Percentiles rank a stretch among this genome's conserved stretches.
phyloP scores from a whole-genome alignment of 1,140 invertebrate genomes.

The Philotrypesis tridentata region DNA sequence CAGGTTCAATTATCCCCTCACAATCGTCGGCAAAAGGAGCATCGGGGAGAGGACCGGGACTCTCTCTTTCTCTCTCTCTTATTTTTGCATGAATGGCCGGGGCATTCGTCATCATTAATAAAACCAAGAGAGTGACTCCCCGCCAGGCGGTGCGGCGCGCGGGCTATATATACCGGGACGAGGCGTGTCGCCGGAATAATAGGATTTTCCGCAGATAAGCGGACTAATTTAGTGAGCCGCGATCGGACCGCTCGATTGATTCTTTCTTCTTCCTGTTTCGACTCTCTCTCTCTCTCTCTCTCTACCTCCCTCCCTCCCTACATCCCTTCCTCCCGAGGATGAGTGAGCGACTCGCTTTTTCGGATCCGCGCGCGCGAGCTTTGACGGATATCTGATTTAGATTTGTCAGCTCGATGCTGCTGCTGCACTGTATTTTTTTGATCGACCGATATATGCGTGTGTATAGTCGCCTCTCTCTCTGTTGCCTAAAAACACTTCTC shows the following conservation, averaged over 20 bases:
- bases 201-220: conserved; percentile 49
- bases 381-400: conserved; percentile 37
- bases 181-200: conserved; percentile 44
- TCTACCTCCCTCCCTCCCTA: background rate
- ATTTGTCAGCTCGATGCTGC: conserved; percentile 33
- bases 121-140: conserved; percentile 10
- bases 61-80: background rate
- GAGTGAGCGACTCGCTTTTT: conserved; percentile 24
- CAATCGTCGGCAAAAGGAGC: conserved; percentile 4
- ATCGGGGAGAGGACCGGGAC: background rate
- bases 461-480: background rate
- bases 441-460: too few relatives aligned
- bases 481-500: background rate
- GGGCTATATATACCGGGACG: background rate
- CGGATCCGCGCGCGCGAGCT: conserved; percentile 8
- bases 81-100: conserved; percentile 43
- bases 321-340: background rate
- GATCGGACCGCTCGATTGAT: conserved; percentile 32
- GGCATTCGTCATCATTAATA: conserved; percentile 50
- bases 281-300: too few relatives aligned
- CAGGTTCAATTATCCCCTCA: conserved; percentile 21
- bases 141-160: conserved; percentile 5
- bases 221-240: conserved; percentile 41
- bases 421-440: too few relatives aligned
- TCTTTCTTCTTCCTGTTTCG: conserved; percentile 7